phyloP scores from a whole-genome alignment of 2,113 vertebrate species.

The Phrynosoma blainvillii region DNA sequence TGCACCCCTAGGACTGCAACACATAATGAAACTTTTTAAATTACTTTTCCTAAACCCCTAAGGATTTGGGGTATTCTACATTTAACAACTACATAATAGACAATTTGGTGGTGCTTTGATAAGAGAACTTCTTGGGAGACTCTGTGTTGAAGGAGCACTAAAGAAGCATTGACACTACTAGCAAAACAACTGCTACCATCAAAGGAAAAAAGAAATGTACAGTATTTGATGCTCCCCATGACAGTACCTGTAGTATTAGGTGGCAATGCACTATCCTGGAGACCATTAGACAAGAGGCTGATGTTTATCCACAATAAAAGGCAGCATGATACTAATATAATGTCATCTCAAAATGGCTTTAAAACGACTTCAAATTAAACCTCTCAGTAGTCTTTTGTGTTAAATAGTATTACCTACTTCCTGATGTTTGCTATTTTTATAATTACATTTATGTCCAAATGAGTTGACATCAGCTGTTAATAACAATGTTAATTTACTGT shows the following conservation, averaged over 20 bases:
- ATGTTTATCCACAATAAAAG: slow-evolving; percentile 11
- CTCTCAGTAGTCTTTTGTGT: background rate
- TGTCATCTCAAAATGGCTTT: background rate
- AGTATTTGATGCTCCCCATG: background rate
- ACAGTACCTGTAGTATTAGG: background rate
- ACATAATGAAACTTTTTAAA: too few species aligned
- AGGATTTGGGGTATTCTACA: too few species aligned
- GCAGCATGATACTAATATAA: background rate
- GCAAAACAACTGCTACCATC: background rate
- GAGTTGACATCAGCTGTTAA: background rate
- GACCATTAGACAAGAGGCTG: slow-evolving; percentile 3
- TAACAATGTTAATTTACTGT: background rate
- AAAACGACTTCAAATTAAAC: background rate
- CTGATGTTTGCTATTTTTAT: background rate
- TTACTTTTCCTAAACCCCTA: too few species aligned
- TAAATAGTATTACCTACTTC: slow-evolving; percentile 1
- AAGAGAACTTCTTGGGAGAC: background rate
- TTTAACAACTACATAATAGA: background rate
- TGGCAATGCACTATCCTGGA: background rate
- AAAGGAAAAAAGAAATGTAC: background rate
- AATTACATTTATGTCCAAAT: background rate
- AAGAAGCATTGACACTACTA: background rate
- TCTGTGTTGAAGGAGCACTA: background rate
- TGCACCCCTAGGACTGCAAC: too few species aligned
- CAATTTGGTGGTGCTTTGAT: background rate